A percentile compares a stretch with the other conserved stretches of the same genome.
phyloP scores from a whole-genome alignment of 2,888 invertebrate genomes.

The Lithophane socia region DNA sequence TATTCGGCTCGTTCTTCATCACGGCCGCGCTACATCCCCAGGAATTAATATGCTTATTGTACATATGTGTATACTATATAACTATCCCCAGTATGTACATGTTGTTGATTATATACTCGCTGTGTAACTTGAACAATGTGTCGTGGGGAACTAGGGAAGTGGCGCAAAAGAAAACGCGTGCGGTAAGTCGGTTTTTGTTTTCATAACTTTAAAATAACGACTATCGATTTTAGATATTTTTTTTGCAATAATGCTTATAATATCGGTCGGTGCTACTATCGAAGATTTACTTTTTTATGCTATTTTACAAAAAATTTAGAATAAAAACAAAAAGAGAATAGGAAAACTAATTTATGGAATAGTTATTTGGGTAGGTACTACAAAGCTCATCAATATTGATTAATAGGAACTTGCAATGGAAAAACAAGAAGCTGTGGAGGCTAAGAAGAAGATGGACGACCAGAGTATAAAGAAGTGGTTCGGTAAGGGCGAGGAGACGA shows the following conservation, averaged over 20 bases:
- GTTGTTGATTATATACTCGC: slow-evolving; percentile 96
- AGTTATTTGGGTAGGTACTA: background rate
- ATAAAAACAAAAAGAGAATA: background rate
- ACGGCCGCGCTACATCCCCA: slow-evolving; percentile 94
- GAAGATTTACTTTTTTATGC: background rate
- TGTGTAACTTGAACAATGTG: slow-evolving; percentile 98
- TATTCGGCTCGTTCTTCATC: slow-evolving; percentile 92
- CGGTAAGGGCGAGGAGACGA: slow-evolving; percentile 93
- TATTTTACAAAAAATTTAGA: background rate
- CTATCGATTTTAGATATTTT: background rate
- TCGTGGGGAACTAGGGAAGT: slow-evolving; percentile 98
- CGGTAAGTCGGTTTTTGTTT: slow-evolving; percentile 71
- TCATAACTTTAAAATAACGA: background rate
- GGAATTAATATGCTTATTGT: slow-evolving; percentile 94
- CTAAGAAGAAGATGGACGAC: slow-evolving; percentile 94
- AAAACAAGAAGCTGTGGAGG: slow-evolving; percentile 94
- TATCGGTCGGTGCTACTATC: background rate
- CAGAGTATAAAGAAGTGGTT: slow-evolving; percentile 94
- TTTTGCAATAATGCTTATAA: background rate
- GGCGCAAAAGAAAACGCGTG: slow-evolving; percentile 84
- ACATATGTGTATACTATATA: slow-evolving; percentile 94
- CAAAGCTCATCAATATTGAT: slow-evolving; percentile 2
- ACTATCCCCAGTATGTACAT: slow-evolving; percentile 99
- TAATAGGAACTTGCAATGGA: slow-evolving; percentile 95
- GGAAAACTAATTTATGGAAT: background rate